Evolutionary conservation across 2,797 vertebrate species (phyloP), one percentile per base, ranked within the genome.

Genomic region (Momotus momota): DNA sequence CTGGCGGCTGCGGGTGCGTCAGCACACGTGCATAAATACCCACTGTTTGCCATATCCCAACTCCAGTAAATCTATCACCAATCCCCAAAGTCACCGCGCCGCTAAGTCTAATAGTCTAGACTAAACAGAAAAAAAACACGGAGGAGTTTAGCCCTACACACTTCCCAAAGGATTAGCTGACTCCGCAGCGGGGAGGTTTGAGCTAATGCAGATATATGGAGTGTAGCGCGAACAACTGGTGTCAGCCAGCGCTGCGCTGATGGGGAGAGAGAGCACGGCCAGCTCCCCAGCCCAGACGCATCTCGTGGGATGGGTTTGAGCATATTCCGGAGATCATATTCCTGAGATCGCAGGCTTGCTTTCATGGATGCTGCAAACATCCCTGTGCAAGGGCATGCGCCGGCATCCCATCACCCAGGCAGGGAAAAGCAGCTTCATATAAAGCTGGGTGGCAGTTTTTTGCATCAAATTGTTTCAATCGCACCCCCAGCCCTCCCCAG

Each of bases 41-140:
- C 73, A 4, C 5, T 10, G 81, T 82, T 62, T 75, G 90, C 80
- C 52, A 33, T 25, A 43, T 22, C 54, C 86, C 81, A 41, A 8
- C 93, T 38, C 91, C 81, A 82, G 84, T 87, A 95, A 95, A 94
- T 86, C 94, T 33, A 78, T 97, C 94, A 91, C 13, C 91, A 86
- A 51, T 48, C 79, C 84, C 43, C 1, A 27, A 18, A 77, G 84
- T 45, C 1, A 0, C 73, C 3, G 20, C 61, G 23, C 86, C 93
- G 10, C 88, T 25, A 29, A 58, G 93, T 84, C 96, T 75, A 6
- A 45, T 7, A 87, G 95, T 71, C 25, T 57, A 93, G 86, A 94
- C 89, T 88, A 82, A 93, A 87, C 86, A 94, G 65, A 86, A 38
- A 66, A 35, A 83, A 49, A 52, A 2, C 55, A 12, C 1, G 0